Percentiles rank a stretch among this genome's conserved stretches.
Conservation (phyloP, 1,140 invertebrate genomes). For the Stegodyphus mimosarum region DNA sequence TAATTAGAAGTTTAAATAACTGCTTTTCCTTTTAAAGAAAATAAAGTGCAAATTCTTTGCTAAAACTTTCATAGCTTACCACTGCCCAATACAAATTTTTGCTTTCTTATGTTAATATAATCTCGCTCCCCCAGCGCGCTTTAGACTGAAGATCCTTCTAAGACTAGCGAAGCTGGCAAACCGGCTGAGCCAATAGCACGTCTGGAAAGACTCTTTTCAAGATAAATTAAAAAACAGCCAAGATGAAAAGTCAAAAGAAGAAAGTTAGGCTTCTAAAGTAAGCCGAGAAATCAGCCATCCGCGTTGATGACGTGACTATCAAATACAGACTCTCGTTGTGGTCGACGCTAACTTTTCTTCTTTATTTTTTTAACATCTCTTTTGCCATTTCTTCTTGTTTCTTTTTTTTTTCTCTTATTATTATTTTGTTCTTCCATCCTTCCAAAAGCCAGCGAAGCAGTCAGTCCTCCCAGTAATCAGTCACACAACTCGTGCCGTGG, state of each 20-base stretch:
- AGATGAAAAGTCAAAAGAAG: neutral
- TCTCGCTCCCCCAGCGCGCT: too few relatives aligned
- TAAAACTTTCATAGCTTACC: too few relatives aligned
- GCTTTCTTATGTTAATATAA: too few relatives aligned
- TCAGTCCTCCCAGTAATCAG: constrained; percentile 58
- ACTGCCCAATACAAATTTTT: neutral
- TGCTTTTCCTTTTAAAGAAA: too few relatives aligned
- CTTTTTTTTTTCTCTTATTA: constrained; percentile 19
- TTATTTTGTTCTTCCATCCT: constrained; percentile 39
- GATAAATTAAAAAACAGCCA: neutral
- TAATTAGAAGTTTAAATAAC: too few relatives aligned
- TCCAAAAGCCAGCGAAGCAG: constrained; percentile 47
- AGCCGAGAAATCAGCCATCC: constrained; percentile 36
- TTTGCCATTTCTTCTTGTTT: constrained; percentile 7
- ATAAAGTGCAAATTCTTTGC: too few relatives aligned
- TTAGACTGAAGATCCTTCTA: too few relatives aligned
- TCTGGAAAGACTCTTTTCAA: too few relatives aligned
- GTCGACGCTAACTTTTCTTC: constrained; percentile 21
- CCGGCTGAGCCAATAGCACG: too few relatives aligned
- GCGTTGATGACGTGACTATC: constrained; percentile 44
- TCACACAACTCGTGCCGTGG: constrained; percentile 58
- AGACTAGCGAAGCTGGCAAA: too few relatives aligned
- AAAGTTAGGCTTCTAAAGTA: neutral
- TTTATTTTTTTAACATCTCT: constrained; percentile 17
- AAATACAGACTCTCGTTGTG: constrained; percentile 49